These are phyloP conservation scores for Mus spicilegus DNA, from an alignment of 2,113 vertebrate genomes.

Conservation along the genomic window DNA sequence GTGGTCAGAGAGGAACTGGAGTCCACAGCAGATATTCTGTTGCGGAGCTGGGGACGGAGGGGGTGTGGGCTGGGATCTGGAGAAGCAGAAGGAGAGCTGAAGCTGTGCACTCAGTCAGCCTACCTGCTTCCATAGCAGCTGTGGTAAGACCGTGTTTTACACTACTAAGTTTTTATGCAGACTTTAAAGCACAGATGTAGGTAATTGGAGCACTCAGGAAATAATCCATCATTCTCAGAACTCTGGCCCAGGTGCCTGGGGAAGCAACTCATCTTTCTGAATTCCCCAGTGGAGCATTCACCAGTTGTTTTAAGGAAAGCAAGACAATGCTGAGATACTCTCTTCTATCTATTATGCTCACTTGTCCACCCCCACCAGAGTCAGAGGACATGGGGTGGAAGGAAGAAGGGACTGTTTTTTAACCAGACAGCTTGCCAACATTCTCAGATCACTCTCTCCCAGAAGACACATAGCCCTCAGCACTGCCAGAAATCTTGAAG, in stretches of 20 bases:
- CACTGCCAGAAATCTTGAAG: slow-evolving; percentile 91
- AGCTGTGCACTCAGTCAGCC: background rate
- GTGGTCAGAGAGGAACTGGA: background rate
- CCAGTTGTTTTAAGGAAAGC: slow-evolving; percentile 88
- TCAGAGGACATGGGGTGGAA: background rate
- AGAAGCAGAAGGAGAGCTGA: background rate
- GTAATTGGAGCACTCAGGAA: slow-evolving; percentile 19
- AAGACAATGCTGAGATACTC: background rate
- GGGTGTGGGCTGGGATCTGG: background rate
- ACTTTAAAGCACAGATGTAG: background rate
- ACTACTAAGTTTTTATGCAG: background rate
- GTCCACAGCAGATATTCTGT: background rate
- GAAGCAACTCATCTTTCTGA: slow-evolving; percentile 86
- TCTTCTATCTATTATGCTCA: background rate
- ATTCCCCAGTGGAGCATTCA: slow-evolving; percentile 84
- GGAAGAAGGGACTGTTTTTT: background rate
- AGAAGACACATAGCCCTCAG: slow-evolving; percentile 92
- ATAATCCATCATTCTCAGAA: slow-evolving; percentile 3
- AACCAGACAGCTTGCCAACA: background rate
- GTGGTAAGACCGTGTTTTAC: background rate
- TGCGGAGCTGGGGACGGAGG: background rate
- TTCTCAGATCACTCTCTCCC: slow-evolving; percentile 76
- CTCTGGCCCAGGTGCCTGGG: background rate
- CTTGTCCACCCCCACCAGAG: background rate
- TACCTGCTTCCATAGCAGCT: background rate